Conservation (phyloP, 1,140 invertebrate genomes). For the Lepidurus apus region DNA sequence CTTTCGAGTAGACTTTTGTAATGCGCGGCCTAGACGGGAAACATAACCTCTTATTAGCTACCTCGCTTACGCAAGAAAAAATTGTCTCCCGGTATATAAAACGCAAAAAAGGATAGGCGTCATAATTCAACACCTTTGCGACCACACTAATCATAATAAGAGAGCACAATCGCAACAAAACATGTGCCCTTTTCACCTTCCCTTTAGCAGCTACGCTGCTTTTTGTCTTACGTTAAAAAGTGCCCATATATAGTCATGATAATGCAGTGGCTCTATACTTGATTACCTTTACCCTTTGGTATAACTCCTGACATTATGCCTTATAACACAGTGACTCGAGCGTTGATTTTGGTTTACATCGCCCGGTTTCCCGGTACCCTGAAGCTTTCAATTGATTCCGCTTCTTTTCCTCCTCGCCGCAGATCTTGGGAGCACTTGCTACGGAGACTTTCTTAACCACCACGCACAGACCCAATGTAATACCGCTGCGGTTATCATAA, state of each 20-base stretch:
- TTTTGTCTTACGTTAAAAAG: not conserved
- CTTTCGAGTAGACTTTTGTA: conserved; percentile 92
- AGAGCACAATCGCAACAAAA: not conserved
- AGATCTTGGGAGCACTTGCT: too few relatives aligned
- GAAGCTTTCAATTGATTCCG: too few relatives aligned
- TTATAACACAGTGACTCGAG: not conserved
- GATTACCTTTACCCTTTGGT: not conserved
- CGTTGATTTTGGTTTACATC: too few relatives aligned
- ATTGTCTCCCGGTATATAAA: not conserved
- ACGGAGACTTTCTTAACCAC: too few relatives aligned
- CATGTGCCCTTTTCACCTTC: conserved; percentile 13
- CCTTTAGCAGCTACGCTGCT: not conserved
- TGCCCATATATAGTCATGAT: not conserved
- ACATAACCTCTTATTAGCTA: conserved; percentile 23
- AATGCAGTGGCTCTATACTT: not conserved
- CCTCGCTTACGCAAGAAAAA: not conserved
- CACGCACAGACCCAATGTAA: too few relatives aligned
- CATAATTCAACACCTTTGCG: not conserved
- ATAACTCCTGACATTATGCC: not conserved
- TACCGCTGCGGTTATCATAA: too few relatives aligned
- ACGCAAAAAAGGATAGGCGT: not conserved
- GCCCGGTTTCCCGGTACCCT: too few relatives aligned
- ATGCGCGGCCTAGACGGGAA: conserved; percentile 67
- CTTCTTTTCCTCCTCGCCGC: too few relatives aligned
- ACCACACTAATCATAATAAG: not conserved